A percentile compares a stretch with the other conserved stretches of the same genome.
Evolutionary conservation across 1,140 invertebrate genomes (phyloP).

Genomic region (Adelges cooleyi): DNA sequence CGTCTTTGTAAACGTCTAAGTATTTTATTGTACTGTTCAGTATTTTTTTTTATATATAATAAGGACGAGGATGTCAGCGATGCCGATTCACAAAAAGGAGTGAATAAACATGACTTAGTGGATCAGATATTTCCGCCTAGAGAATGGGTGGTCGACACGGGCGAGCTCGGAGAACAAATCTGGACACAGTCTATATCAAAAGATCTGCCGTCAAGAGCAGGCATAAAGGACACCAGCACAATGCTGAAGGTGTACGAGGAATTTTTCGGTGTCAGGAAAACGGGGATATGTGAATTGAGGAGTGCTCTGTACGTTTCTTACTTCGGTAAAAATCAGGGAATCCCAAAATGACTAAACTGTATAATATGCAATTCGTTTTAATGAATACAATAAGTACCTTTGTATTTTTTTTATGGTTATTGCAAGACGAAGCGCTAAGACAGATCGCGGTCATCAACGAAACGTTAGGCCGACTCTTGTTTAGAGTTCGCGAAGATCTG

Average conservation of each 20-base stretch:
- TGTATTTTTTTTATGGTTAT: background rate
- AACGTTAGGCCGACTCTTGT: background rate
- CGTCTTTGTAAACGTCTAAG: no score
- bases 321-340: no score
- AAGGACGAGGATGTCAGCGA: no score
- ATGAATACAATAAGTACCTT: background rate
- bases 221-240: background rate
- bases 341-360: no score
- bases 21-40: no score
- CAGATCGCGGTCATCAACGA: background rate
- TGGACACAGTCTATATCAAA: constrained; percentile 3
- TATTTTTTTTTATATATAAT: no score
- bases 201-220: background rate
- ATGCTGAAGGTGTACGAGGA: background rate
- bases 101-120: background rate
- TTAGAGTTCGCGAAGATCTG: background rate
- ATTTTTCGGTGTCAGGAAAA: background rate
- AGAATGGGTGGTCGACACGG: background rate
- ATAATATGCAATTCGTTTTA: no score
- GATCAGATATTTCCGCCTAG: constrained; percentile 6
- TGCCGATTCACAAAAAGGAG: no score
- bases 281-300: background rate
- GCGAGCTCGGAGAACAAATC: background rate
- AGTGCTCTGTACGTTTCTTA: background rate
- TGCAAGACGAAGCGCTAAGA: background rate